Conservation (phyloP, 2,113 vertebrate genomes). For the Cathartes aura region DNA sequence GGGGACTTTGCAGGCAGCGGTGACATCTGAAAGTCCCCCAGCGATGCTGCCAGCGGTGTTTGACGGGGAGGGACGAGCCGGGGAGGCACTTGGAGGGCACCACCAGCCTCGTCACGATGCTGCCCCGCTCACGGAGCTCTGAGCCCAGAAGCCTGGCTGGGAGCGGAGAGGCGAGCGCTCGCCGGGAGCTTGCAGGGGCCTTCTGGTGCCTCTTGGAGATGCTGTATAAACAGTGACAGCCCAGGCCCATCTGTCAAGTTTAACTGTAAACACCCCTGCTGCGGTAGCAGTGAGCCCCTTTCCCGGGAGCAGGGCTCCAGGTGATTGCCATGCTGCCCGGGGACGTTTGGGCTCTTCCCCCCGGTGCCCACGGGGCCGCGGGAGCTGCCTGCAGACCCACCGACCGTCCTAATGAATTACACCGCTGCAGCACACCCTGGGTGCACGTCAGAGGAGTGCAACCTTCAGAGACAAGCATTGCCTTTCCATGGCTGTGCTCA, state of each 20-base stretch:
- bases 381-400: not conserved
- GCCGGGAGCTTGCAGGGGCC: not conserved
- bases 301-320: not conserved
- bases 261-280: not conserved
- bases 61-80: rapidly evolving
- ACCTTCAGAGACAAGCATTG: rapidly evolving
- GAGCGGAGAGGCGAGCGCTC: not conserved
- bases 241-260: not conserved
- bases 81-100: not conserved
- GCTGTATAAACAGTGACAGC: not conserved
- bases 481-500: not conserved
- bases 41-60: not conserved
- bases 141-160: not conserved
- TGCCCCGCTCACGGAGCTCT: rapidly evolving
- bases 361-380: rapidly evolving
- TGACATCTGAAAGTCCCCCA: not conserved
- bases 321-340: rapidly evolving
- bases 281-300: not conserved
- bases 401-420: rapidly evolving
- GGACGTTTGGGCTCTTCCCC: not conserved
- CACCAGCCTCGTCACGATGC: rapidly evolving
- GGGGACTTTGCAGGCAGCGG: not conserved
- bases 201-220: not conserved
- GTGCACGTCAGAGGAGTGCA: not conserved
- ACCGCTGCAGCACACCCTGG: not conserved